A percentile compares a stretch with the other conserved stretches of the same genome.
Evolutionary conservation across 2,888 invertebrate species (phyloP).

Genomic region (Dascillus cervinus): DNA sequence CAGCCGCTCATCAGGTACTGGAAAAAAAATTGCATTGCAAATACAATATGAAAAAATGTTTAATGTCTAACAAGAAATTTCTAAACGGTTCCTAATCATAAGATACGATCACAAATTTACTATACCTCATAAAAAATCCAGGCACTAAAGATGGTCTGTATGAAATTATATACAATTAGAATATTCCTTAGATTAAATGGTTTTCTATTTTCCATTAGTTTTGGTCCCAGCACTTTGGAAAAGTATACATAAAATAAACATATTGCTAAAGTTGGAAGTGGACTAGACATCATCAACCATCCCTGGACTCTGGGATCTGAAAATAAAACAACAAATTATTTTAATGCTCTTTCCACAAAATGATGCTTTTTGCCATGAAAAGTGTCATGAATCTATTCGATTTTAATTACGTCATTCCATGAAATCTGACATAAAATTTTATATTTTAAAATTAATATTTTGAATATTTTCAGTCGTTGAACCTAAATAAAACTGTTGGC

Average conservation of each 20-base stretch:
- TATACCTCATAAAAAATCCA: constrained; percentile 83
- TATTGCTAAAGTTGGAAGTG: constrained; percentile 82
- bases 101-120: too few relatives aligned
- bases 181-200: constrained; percentile 74
- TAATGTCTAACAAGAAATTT: too few relatives aligned
- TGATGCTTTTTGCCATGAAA: too few relatives aligned
- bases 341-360: too few relatives aligned
- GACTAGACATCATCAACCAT: constrained; percentile 92
- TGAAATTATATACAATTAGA: constrained; percentile 80
- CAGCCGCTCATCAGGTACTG: constrained; percentile 54
- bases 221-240: constrained; percentile 75
- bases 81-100: too few relatives aligned
- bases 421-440: too few relatives aligned
- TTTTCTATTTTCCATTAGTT: constrained; percentile 83
- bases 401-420: too few relatives aligned
- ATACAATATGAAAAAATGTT: background rate
- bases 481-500: too few relatives aligned
- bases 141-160: constrained; percentile 83
- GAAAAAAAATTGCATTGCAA: constrained; percentile 34
- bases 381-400: too few relatives aligned
- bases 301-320: constrained; percentile 82
- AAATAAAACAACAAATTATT: constrained; percentile 34
- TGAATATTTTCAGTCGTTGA: too few relatives aligned
- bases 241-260: constrained; percentile 84
- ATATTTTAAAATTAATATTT: too few relatives aligned